Evolutionary conservation across 2,797 vertebrate genomes (phyloP).

Genomic region (Sciurus carolinensis): DNA sequence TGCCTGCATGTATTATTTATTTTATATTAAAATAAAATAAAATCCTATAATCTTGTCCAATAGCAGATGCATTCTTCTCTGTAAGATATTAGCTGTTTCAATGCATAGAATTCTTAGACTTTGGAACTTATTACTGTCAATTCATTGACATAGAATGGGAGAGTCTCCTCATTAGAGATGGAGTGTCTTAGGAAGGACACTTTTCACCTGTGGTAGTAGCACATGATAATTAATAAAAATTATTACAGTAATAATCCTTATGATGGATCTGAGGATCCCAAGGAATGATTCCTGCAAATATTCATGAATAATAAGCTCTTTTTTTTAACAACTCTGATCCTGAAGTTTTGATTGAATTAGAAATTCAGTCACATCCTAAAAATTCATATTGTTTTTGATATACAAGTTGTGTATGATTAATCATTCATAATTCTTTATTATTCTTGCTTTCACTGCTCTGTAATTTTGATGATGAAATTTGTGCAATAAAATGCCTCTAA

Average conservation of each 20-base stretch:
- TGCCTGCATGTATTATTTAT: neutral
- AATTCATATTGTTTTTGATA: neutral
- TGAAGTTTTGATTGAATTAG: neutral
- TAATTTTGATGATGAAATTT: neutral
- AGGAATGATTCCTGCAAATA: neutral
- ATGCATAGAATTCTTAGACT: neutral
- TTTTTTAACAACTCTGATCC: neutral
- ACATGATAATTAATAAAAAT: neutral
- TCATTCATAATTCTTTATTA: neutral
- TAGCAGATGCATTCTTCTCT: neutral
- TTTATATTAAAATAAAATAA: too few relatives aligned
- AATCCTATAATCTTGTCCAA: too few relatives aligned
- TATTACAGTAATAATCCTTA: neutral
- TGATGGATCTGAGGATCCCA: neutral
- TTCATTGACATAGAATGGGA: neutral
- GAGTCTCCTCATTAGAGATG: too few relatives aligned
- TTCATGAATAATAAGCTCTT: neutral
- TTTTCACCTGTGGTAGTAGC: neutral
- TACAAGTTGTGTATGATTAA: neutral
- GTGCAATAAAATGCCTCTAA: neutral
- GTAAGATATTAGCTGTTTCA: neutral
- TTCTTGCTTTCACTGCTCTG: neutral
- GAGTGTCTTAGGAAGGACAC: neutral
- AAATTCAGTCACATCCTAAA: neutral
- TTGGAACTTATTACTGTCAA: neutral